Base-by-base conservation (phyloP, 2,888 invertebrate species). In the Trichopoda pennipes region DNA sequence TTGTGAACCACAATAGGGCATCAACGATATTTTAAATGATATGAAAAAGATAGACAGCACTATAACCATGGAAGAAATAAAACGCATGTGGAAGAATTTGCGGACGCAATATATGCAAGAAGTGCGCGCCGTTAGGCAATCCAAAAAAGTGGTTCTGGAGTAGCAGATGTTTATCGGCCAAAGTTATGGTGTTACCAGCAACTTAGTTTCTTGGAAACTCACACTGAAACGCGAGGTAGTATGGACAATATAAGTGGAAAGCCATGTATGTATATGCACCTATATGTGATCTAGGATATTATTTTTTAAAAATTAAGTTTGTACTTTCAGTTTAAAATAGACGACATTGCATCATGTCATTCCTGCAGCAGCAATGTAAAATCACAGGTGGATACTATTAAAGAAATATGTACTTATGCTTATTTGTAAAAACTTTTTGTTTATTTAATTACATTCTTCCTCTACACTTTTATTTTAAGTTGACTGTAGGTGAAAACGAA, bases 161-260 rank as follows among this genome's bases (percentile, higher is more conserved):
- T 38, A 35, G 21, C 58, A 12, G 58, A 58, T 58, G 21, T 56
- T 56, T 32, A 56, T n/a, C n/a, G 32, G n/a, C 17, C 56, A 56
- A 56, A 35, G 17, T 56, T 32, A 35, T 56, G 56, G 56, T 56
- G 47, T 56, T 56, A 17, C 32, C 56, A 56, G 32, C 56, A 56
- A 56, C 56, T 56, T 17, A 56, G 56, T 56, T 56, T 56, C 56
- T 56, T 56, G 56, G 32, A 56, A 56, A 56, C 32, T 17, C 56
- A 35, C 17, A 19, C 53, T 28, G 53, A 53, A 53, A 53, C 28
- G 53, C 28, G 53, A 53, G 53, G 53, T 53, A 53, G 53, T 53
- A 28, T 53, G 53, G 53, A 53, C 28, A 53, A 53, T 53, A n/a
- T 23, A 28, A 53, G 7, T 47, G 7, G 47, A 47, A 47, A 47